Evolutionary conservation across 2,797 vertebrate species (phyloP), one percentile per base, ranked within the genome.

Genomic region (Remorina albescens): DNA sequence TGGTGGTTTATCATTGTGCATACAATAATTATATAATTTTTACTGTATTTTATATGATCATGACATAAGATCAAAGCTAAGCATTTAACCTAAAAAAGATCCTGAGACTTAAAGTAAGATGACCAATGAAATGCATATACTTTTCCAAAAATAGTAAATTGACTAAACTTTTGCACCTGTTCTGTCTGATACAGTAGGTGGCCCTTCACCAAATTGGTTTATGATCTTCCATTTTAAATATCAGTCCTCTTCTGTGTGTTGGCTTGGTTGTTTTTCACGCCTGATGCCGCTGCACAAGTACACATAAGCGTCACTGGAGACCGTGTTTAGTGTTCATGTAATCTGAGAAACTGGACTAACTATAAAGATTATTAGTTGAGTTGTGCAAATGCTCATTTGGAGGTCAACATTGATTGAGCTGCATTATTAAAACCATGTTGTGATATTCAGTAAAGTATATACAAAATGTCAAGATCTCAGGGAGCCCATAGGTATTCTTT

Each of bases 381-480:
- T 12, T 37, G 46, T 55, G 32, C 58, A 39, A 60, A 44, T 37
- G 5, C 46, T 87, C 39, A 65, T 67, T 23, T 57, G 18, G 15
- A 61, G 34, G 57, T 81, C 11, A 44, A 46, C 37, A 66, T 71
- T 76, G 51, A 80, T 56, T 62, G 34, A 74, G 65, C 53, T 36
- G 58, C 30, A 78, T 70, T 26, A 51, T 46, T 56, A 64, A 61
- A 83, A 73, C 60, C 74, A 50, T 46, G 47, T 60, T 83, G 72
- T 77, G 34, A 85, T 74, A 81, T 78, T 53, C 66, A 32, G 60
- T 54, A 46, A 86, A 83, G 79, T 57, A 75, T 59, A 62, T 46
- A 78, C 42, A 61, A 83, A 83, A 84, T 80, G 68, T 90, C 71
- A 83, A 77, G 63, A 71, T 69, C 71, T 78, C 49, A 67, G 23